phyloP scores from a whole-genome alignment of 2,888 invertebrate genomes.

The Nesidiocoris tenuis region DNA sequence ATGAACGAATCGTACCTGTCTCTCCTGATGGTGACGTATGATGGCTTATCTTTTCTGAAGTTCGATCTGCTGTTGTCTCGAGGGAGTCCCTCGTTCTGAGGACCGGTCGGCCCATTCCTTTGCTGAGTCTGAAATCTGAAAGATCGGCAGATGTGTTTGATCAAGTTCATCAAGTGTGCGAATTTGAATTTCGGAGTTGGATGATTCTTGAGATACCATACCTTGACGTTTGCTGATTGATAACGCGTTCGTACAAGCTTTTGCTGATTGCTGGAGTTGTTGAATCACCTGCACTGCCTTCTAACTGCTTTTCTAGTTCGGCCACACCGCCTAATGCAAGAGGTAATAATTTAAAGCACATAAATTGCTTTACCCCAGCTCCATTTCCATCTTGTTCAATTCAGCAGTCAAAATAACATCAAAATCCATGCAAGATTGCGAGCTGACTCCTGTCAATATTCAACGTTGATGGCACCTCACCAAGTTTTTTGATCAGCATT shows the following conservation, averaged over 20 bases:
- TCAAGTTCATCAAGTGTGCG: too few species aligned
- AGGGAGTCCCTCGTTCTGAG: slow-evolving; percentile 60
- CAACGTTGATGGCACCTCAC: slow-evolving; percentile 56
- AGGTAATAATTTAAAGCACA: too few species aligned
- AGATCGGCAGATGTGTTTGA: background rate
- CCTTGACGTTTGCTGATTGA: slow-evolving; percentile 53
- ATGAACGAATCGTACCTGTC: slow-evolving; percentile 54
- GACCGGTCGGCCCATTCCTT: slow-evolving; percentile 62
- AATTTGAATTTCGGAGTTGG: too few species aligned
- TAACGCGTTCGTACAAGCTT: slow-evolving; percentile 72
- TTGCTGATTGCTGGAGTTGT: slow-evolving; percentile 65
- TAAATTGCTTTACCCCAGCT: too few species aligned
- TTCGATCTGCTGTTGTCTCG: slow-evolving; percentile 52
- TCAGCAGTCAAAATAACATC: too few species aligned
- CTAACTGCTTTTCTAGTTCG: slow-evolving; percentile 76
- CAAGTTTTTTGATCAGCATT: slow-evolving; percentile 80
- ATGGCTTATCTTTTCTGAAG: slow-evolving; percentile 57
- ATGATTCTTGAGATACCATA: too few species aligned
- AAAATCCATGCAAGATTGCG: too few species aligned
- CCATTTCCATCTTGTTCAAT: too few species aligned
- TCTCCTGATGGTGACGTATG: slow-evolving; percentile 72
- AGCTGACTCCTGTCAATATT: too few species aligned
- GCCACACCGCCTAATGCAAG: slow-evolving; percentile 83
- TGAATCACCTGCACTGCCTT: slow-evolving; percentile 57
- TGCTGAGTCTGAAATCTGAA: slow-evolving; percentile 52